phyloP scores from a whole-genome alignment of 2,888 invertebrate species.

The Masnerella sp. region DNA sequence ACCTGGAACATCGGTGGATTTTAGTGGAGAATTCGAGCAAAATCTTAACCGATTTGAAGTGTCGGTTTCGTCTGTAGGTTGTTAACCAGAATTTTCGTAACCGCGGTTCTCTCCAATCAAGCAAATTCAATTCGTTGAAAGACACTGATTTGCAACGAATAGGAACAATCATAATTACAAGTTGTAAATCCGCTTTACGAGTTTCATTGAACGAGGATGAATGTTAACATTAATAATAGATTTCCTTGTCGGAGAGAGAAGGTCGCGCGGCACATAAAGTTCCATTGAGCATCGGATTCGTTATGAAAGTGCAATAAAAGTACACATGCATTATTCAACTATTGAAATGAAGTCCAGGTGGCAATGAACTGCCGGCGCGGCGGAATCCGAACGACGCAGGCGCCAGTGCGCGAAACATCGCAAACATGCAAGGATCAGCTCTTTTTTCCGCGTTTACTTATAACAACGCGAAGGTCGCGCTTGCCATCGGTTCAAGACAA shows the following conservation, averaged over 20 bases:
- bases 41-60: no score
- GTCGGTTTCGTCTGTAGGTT: no score
- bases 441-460: constrained; percentile 17
- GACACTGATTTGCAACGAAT: constrained; percentile 30
- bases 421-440: constrained; percentile 48
- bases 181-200: constrained; percentile 23
- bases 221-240: constrained; percentile 39
- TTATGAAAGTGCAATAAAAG: constrained; percentile 48
- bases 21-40: no score
- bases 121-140: no score
- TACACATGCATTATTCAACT: constrained; percentile 32
- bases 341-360: constrained; percentile 34
- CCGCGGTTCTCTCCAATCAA: no score
- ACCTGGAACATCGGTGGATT: no score
- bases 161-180: constrained; percentile 24
- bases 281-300: constrained; percentile 34
- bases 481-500: constrained; percentile 45
- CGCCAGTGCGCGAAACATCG: constrained; percentile 45
- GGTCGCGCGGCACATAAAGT: constrained; percentile 30
- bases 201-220: constrained; percentile 22
- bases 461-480: constrained; percentile 54
- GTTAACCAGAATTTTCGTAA: no score
- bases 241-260: constrained; percentile 40
- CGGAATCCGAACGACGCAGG: constrained; percentile 51
- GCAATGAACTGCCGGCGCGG: constrained; percentile 34